Conservation (phyloP, 1,140 invertebrate species). For the Drosophila orosa region DNA sequence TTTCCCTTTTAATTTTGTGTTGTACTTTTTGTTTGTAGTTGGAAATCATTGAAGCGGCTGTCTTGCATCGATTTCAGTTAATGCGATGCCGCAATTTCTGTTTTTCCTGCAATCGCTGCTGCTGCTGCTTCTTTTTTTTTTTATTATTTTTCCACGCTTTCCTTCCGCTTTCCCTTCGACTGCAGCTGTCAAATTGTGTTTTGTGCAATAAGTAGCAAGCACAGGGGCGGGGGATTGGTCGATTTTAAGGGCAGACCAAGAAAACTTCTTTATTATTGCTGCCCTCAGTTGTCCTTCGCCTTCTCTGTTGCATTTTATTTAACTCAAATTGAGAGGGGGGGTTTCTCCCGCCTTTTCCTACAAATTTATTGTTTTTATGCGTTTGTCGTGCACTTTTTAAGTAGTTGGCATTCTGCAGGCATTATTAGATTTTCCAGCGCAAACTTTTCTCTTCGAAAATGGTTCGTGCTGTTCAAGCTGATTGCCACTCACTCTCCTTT, state of each 20-base stretch:
- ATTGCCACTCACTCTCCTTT: slow-evolving; percentile 38
- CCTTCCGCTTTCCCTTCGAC: slow-evolving; percentile 45
- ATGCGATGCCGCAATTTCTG: slow-evolving; percentile 43
- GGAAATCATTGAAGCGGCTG: slow-evolving; percentile 46
- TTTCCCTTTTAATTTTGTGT: not conserved
- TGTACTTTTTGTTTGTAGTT: not conserved
- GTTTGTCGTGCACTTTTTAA: slow-evolving; percentile 81
- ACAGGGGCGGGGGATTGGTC: not conserved
- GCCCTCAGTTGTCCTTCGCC: slow-evolving; percentile 9
- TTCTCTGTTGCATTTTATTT: slow-evolving; percentile 45
- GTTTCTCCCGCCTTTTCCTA: slow-evolving; percentile 44
- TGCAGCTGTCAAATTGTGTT: slow-evolving; percentile 78
- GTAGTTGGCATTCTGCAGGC: slow-evolving; percentile 67
- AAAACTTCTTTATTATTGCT: slow-evolving; percentile 71
- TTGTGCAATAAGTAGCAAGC: slow-evolving; percentile 49
- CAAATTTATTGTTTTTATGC: slow-evolving; percentile 83
- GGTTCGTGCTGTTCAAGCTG: slow-evolving; percentile 46
- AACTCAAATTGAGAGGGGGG: slow-evolving; percentile 70
- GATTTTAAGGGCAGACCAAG: slow-evolving; percentile 24
- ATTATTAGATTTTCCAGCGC: slow-evolving; percentile 69
- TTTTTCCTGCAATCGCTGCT: slow-evolving; percentile 21
- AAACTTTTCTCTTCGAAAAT: slow-evolving; percentile 57
- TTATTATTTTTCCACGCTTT: slow-evolving; percentile 14
- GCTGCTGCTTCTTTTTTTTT: not conserved
- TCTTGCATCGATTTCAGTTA: slow-evolving; percentile 60